Conservation (phyloP, 2,113 vertebrate species). For the Columbina picui region DNA sequence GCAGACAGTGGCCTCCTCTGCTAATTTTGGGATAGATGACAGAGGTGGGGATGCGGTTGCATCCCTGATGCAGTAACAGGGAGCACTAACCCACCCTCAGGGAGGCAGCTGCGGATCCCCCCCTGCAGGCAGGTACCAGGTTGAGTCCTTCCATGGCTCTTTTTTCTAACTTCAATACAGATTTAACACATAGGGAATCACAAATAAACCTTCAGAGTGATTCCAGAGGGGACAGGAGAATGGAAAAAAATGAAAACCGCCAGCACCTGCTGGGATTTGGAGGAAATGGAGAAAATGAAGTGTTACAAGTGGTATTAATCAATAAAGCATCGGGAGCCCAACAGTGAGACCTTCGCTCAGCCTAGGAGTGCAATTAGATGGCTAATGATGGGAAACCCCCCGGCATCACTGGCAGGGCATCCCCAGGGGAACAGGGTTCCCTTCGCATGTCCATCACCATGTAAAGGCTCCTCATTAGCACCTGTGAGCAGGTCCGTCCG, state of each 20-base stretch:
- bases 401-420: background rate
- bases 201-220: background rate
- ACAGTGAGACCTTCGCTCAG: background rate
- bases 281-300: conserved; percentile 52
- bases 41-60: background rate
- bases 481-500: background rate
- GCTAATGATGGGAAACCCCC: conserved; percentile 11
- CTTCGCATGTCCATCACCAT: background rate
- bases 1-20: accelerated
- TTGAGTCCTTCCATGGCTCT: background rate
- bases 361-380: conserved; percentile 27
- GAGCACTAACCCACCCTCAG: background rate
- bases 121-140: background rate
- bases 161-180: background rate
- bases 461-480: background rate
- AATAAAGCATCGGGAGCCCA: conserved; percentile 61
- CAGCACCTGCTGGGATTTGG: background rate
- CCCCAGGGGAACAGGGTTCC: background rate
- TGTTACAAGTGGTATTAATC: conserved; percentile 20
- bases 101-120: background rate
- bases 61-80: accelerated
- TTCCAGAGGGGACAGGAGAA: background rate
- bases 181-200: background rate
- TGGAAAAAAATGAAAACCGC: background rate
- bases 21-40: background rate